Evolutionary conservation across 1,140 invertebrate genomes (phyloP).

Genomic region (Plodia interpunctella): DNA sequence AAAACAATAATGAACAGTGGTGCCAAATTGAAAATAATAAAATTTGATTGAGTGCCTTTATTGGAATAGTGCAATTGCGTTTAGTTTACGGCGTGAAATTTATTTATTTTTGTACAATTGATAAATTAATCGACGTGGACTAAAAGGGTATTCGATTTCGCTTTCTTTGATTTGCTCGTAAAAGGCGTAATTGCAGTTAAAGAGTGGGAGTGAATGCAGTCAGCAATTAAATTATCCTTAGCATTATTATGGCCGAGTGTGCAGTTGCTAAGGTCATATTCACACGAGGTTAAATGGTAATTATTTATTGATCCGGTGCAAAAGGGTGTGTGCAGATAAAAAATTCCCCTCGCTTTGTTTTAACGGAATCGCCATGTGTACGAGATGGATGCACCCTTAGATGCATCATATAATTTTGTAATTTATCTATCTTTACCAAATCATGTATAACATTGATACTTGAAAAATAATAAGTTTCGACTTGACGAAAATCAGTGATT

Average conservation of each 20-base stretch:
- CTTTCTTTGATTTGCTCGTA: not conserved
- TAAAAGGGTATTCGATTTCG: not conserved
- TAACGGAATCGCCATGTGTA: constrained; percentile 25
- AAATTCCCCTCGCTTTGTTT: constrained; percentile 42
- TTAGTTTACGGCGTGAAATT: constrained; percentile 20
- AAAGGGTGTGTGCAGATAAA: constrained; percentile 34
- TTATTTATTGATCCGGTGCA: constrained; percentile 57
- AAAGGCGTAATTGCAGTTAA: constrained; percentile 9
- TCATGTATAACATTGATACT: no score
- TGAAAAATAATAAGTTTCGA: no score
- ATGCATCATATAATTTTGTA: not conserved
- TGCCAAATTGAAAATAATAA: constrained; percentile 65
- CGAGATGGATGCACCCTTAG: constrained; percentile 13
- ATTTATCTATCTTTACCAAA: no score
- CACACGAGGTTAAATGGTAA: constrained; percentile 42
- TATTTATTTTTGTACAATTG: constrained; percentile 14
- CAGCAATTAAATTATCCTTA: constrained; percentile 1
- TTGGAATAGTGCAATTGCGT: constrained; percentile 24
- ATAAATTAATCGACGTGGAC: not conserved
- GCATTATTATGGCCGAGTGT: not conserved
- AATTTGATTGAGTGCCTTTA: constrained; percentile 50
- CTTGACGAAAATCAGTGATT: no score
- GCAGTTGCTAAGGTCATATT: constrained; percentile 32
- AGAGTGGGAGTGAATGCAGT: constrained; percentile 3
- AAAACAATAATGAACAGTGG: constrained; percentile 60